phyloP scores from a whole-genome alignment of 2,888 invertebrate genomes.

The Ephialtes manifestator region DNA sequence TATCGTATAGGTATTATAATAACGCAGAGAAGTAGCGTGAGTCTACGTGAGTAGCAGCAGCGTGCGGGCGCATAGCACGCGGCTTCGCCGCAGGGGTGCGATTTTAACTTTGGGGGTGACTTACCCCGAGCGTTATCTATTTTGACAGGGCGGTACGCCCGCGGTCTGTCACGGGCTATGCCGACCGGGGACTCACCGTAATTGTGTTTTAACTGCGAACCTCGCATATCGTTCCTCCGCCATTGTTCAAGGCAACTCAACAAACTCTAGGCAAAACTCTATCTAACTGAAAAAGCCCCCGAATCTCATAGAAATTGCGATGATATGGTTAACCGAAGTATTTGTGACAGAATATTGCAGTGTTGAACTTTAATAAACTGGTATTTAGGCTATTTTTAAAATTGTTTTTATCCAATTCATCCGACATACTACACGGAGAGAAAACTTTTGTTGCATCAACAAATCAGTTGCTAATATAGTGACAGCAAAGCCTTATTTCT shows the following conservation, averaged over 20 bases:
- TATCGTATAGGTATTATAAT: slow-evolving; percentile 48
- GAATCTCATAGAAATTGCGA: background rate
- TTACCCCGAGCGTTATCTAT: slow-evolving; percentile 85
- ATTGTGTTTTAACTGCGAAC: slow-evolving; percentile 82
- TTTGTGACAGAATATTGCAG: too few relatives aligned
- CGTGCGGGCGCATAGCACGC: slow-evolving; percentile 64
- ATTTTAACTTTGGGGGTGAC: slow-evolving; percentile 85
- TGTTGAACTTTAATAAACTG: too few relatives aligned
- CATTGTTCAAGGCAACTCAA: slow-evolving; percentile 22
- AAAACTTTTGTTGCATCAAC: too few relatives aligned
- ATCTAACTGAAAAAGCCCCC: background rate
- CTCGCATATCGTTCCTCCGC: slow-evolving; percentile 47
- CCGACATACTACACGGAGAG: too few relatives aligned
- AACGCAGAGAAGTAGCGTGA: slow-evolving; percentile 40
- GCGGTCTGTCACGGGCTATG: slow-evolving; percentile 81
- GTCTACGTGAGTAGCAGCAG: slow-evolving; percentile 40
- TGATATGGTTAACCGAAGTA: background rate
- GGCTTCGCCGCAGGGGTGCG: slow-evolving; percentile 77
- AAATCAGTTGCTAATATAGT: too few relatives aligned
- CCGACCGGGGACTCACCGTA: slow-evolving; percentile 74
- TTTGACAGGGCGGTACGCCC: slow-evolving; percentile 85
- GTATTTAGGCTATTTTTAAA: too few relatives aligned
- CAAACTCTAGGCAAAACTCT: background rate
- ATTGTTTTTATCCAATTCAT: too few relatives aligned
- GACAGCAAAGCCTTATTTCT: too few relatives aligned